phyloP scores from a whole-genome alignment of 1,140 invertebrate species.

The Hypothenemus hampei region DNA sequence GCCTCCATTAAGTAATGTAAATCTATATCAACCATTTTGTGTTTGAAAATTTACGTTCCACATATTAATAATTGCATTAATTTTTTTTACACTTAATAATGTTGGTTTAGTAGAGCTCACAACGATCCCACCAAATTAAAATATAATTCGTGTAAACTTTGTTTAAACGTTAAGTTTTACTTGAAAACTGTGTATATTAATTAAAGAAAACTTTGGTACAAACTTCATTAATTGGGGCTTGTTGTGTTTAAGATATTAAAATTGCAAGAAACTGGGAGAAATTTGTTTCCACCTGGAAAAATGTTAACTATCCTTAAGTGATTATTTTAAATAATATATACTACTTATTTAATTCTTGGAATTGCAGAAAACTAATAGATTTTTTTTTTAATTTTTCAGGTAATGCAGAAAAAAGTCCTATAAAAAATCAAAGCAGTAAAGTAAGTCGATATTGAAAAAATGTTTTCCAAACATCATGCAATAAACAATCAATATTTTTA shows the following conservation, averaged over 20 bases:
- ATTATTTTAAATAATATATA: background rate
- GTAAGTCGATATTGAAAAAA: background rate
- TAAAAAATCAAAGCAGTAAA: background rate
- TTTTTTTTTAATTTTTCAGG: background rate
- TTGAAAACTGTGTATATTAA: slow-evolving; percentile 1
- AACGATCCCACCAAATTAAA: background rate
- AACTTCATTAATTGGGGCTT: slow-evolving; percentile 2
- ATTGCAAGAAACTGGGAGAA: background rate
- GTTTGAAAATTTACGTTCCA: too few relatives aligned
- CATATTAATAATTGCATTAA: too few relatives aligned
- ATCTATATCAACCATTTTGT: background rate
- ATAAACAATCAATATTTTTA: slow-evolving; percentile 12
- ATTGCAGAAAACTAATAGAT: background rate
- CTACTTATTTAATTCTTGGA: background rate
- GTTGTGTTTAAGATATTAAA: slow-evolving; percentile 5
- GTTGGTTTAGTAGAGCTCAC: background rate
- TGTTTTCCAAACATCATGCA: background rate
- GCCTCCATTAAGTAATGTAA: background rate
- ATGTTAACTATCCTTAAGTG: slow-evolving; percentile 1
- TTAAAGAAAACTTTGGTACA: slow-evolving; percentile 5
- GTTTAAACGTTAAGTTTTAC: background rate
- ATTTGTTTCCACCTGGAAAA: background rate
- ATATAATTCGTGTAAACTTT: background rate
- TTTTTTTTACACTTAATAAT: background rate
- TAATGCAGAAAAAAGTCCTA: background rate